Percentiles rank a stretch among this genome's conserved stretches.
Conservation (phyloP, 1,140 invertebrate species). For the Octopus sinensis region DNA sequence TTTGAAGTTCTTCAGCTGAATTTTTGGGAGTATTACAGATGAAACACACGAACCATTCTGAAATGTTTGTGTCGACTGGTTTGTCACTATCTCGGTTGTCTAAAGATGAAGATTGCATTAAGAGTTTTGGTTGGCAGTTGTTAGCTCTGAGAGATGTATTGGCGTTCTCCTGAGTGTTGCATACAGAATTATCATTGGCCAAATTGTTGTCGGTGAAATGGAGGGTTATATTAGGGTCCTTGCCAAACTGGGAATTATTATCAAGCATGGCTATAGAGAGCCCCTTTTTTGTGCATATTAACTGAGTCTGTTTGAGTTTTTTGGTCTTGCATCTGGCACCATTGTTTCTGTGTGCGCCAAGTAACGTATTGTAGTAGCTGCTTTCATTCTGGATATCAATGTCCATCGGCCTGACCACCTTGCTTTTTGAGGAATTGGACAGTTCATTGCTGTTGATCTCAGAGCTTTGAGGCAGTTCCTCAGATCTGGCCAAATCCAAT, state of each 20-base stretch:
- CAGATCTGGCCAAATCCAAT: too few species aligned
- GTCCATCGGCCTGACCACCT: not conserved
- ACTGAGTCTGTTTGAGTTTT: not conserved
- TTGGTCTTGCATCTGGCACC: not conserved
- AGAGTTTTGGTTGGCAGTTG: not conserved
- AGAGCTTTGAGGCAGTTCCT: too few species aligned
- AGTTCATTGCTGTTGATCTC: not conserved
- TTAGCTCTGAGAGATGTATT: not conserved
- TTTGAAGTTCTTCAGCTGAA: slow-evolving; percentile 70
- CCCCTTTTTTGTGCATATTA: not conserved
- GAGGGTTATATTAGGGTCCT: not conserved
- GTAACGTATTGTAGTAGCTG: not conserved
- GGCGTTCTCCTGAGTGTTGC: not conserved
- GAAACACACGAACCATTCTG: not conserved
- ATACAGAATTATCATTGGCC: not conserved
- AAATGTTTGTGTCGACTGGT: not conserved
- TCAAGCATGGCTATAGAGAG: not conserved
- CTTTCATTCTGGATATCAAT: not conserved
- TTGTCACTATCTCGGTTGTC: not conserved
- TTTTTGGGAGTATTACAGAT: slow-evolving; percentile 75
- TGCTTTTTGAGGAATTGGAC: not conserved
- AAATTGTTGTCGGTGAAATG: not conserved
- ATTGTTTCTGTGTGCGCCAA: not conserved
- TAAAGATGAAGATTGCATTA: not conserved
- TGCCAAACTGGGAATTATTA: not conserved